These are phyloP conservation scores for Xiphorhynchus elegans DNA, from an alignment of 2,113 vertebrate species.

Conservation along the genomic window DNA sequence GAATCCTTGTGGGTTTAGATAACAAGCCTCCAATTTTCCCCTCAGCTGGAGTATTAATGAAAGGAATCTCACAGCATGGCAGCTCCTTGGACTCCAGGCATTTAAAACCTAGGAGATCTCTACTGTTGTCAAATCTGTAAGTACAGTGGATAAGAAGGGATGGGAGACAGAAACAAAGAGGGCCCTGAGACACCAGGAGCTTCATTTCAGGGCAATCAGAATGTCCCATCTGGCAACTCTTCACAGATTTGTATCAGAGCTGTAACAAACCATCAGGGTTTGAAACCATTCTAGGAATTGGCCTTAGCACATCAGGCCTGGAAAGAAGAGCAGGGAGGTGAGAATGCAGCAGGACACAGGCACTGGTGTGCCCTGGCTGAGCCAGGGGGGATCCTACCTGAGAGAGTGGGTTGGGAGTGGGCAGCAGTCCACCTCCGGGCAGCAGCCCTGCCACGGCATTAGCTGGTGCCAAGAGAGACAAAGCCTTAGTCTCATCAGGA, in stretches of 20 bases:
- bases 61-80: neutral
- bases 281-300: rapidly evolving
- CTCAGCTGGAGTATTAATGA: neutral
- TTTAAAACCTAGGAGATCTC: neutral
- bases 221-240: rapidly evolving
- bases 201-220: neutral
- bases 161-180: neutral
- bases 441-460: constrained; percentile 99
- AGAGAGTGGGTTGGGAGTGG: constrained; percentile 94
- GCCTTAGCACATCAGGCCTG: neutral
- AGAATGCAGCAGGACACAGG: rapidly evolving
- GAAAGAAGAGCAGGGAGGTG: neutral
- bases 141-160: rapidly evolving
- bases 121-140: neutral
- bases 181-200: neutral
- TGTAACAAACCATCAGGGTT: neutral
- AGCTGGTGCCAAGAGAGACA: constrained; percentile 98
- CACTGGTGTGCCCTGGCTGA: rapidly evolving
- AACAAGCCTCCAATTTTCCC: neutral
- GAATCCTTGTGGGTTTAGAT: neutral
- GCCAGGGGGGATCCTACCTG: constrained; percentile 71
- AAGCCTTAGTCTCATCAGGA: constrained; percentile 99
- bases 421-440: constrained; percentile 98
- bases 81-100: neutral
- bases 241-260: neutral